Evolutionary conservation across 2,888 invertebrate genomes (phyloP).

Genomic region (Cryptophagus acutangulus): DNA sequence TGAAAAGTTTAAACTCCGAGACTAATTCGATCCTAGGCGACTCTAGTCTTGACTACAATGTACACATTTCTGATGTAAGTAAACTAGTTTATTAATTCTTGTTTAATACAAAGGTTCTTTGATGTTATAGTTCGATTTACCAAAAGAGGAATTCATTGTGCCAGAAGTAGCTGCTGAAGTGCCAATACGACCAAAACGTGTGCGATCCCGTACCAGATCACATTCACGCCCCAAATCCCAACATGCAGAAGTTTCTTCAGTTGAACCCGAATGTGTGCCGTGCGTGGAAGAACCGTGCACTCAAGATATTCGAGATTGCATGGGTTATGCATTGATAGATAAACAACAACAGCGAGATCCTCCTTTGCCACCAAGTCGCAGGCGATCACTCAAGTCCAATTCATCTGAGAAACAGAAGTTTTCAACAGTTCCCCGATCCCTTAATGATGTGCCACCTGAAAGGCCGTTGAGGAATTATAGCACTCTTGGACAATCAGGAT

Average conservation of each 20-base stretch:
- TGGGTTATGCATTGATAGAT: conserved; percentile 74
- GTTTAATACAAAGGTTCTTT: neutral
- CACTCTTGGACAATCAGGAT: conserved; percentile 55
- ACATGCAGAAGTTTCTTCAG: conserved; percentile 51
- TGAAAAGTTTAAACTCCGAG: conserved; percentile 45
- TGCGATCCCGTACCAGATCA: conserved; percentile 53
- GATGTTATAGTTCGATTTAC: neutral
- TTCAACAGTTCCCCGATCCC: conserved; percentile 61
- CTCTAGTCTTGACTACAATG: conserved; percentile 23
- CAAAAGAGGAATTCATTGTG: conserved; percentile 1
- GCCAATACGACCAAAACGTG: conserved; percentile 55
- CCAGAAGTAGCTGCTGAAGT: conserved; percentile 47
- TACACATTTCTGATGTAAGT: conserved; percentile 32
- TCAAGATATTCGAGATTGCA: conserved; percentile 41
- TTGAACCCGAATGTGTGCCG: conserved; percentile 43
- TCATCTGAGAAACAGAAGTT: conserved; percentile 58
- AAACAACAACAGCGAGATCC: conserved; percentile 53
- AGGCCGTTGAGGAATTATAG: conserved; percentile 59
- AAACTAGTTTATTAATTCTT: conserved; percentile 10
- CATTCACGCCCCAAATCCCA: conserved; percentile 49
- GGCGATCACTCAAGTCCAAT: conserved; percentile 31
- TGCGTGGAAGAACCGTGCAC: conserved; percentile 44
- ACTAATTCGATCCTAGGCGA: conserved; percentile 39
- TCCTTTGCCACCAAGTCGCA: conserved; percentile 56
- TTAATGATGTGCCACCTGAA: conserved; percentile 51